phyloP scores from a whole-genome alignment of 2,888 invertebrate genomes.

The Aspidiotus destructor region DNA sequence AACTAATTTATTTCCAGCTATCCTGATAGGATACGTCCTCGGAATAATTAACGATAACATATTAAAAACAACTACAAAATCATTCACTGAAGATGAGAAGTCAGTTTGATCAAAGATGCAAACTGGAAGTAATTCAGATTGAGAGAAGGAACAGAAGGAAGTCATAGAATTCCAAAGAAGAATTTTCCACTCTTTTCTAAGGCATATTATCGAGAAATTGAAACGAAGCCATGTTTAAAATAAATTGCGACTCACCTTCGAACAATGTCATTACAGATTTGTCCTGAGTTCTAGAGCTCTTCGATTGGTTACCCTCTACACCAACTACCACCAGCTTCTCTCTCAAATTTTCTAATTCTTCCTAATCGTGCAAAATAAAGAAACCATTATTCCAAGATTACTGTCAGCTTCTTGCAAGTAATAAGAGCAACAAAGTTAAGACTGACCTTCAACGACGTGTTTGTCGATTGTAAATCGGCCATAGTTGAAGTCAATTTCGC shows the following conservation, averaged over 20 bases:
- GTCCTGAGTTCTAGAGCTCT: not conserved
- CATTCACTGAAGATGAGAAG: not conserved
- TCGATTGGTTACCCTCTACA: not conserved
- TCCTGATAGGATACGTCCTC: too few species aligned
- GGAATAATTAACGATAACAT: too few species aligned
- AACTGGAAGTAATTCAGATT: too few species aligned
- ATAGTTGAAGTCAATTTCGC: constrained; percentile 1
- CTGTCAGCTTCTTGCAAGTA: too few species aligned
- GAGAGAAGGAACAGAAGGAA: too few species aligned
- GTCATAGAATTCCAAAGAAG: too few species aligned
- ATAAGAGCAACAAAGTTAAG: too few species aligned
- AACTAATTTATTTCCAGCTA: not conserved
- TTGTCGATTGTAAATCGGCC: constrained; percentile 12
- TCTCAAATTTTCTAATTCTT: not conserved
- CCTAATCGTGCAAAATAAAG: not conserved
- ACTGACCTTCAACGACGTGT: constrained; percentile 1
- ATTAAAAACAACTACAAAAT: not conserved
- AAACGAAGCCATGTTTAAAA: too few species aligned
- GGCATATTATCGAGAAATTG: too few species aligned
- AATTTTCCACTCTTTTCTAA: too few species aligned
- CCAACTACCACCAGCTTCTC: too few species aligned
- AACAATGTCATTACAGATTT: not conserved
- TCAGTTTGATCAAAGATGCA: too few species aligned
- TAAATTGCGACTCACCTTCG: not conserved
- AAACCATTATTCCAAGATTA: not conserved